A percentile compares a stretch with the other conserved stretches of the same genome.
These are phyloP conservation scores for Drosophila dunni DNA, from an alignment of 1,140 invertebrate species.

Conservation along the genomic window DNA sequence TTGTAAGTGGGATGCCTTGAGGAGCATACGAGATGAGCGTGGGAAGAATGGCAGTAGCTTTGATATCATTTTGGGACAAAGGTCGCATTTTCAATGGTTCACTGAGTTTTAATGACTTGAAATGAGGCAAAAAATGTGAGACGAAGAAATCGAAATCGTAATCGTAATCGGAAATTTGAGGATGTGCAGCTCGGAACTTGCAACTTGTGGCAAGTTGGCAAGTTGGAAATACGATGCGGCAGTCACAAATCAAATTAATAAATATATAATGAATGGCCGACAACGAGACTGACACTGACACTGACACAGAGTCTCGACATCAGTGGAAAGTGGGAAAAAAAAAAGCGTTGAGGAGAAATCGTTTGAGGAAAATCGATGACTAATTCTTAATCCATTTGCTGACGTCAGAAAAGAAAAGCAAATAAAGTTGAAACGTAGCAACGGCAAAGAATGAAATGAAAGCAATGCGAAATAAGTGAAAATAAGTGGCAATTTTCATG, in stretches of 20 bases:
- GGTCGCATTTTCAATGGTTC: slow-evolving; percentile 65
- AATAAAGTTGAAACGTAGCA: slow-evolving; percentile 20
- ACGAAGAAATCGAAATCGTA: neutral
- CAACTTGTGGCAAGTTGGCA: slow-evolving; percentile 12
- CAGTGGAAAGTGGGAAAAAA: neutral
- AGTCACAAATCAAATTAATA: slow-evolving; percentile 63
- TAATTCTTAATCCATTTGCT: slow-evolving; percentile 63
- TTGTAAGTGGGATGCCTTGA: slow-evolving; percentile 20
- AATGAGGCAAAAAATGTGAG: slow-evolving; percentile 45
- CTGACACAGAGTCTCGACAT: neutral
- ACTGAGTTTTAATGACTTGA: slow-evolving; percentile 75
- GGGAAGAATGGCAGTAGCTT: slow-evolving; percentile 14
- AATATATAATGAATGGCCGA: slow-evolving; percentile 42
- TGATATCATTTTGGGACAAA: slow-evolving; percentile 55
- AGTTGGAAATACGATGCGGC: slow-evolving; percentile 6
- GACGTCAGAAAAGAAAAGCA: slow-evolving; percentile 21
- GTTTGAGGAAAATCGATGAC: slow-evolving; percentile 56
- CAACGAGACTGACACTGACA: neutral
- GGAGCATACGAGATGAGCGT: neutral
- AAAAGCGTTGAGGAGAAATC: neutral
- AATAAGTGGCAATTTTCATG: slow-evolving; percentile 49
- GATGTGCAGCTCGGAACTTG: neutral
- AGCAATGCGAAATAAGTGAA: slow-evolving; percentile 27
- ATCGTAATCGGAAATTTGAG: neutral
- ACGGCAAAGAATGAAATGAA: slow-evolving; percentile 1